Evolutionary conservation across 2,797 vertebrate genomes (phyloP), one percentile per base, ranked within the genome.

Genomic region (Urosaurus nigricauda): DNA sequence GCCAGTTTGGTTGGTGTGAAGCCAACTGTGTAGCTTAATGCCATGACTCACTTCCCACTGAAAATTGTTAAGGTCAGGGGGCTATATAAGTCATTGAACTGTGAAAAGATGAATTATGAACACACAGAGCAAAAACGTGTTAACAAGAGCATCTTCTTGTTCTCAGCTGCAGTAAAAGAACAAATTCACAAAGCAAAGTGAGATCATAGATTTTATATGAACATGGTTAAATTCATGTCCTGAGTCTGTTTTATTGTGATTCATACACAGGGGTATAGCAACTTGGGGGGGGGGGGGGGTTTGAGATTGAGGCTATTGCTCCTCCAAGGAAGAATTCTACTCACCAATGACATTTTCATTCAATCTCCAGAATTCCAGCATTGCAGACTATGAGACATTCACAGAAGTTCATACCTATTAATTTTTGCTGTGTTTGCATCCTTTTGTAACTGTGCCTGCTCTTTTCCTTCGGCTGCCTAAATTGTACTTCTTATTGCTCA

Each of bases 31-130:
- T 11, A 78, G 56, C 58, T 65, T 63, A 77, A 77, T 65, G 32
- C 84, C 35, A 63, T 63, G 32, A 78, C 58, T 60, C 84, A 85
- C 19, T 74, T 75, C 84, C 74, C 40, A 32, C 40, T 78, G 84
- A 74, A 51, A n/a, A 26, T 3, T 35, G 51, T 7, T 63, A 5
- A n/a, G 40, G 84, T 58, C 84, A 78, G 40, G 58, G 65, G 74
- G 58, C 74, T 68, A n/a, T 24, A 26, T n/a, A 51, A 78, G 84
- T 24, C 74, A 86, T 40, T 65, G 84, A 40, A 78, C 58, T n/a
- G n/a, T 78, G 40, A 26, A 43, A 65, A 65, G 47, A 78, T 65
- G 74, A 63, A 78, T 17, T 32, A 29, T 47, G 74, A 86, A 78
- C 47, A 51, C 9, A 51, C 47, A 51, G 47, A 51, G 47, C 47